These are phyloP conservation scores for Spea multiplicata DNA, from an alignment of 2,113 vertebrate species.

Conservation along the genomic window DNA sequence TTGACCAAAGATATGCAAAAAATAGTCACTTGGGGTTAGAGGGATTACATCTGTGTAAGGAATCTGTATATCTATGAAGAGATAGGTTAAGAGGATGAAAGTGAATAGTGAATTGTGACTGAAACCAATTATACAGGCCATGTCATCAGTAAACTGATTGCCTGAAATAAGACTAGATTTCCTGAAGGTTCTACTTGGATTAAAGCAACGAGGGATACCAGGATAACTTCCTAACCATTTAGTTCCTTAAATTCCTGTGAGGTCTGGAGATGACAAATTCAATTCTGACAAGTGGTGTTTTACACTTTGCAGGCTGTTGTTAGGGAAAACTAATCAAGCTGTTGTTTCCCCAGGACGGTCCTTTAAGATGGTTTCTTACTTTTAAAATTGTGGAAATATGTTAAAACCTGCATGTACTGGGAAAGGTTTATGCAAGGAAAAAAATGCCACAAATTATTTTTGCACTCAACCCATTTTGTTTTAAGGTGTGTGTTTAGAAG, in stretches of 20 bases:
- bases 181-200: conserved; percentile 80
- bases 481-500: too few relatives aligned
- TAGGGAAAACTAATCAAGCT: conserved; percentile 79
- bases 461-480: too few relatives aligned
- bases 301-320: conserved; percentile 77
- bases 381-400: conserved; percentile 73
- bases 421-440: conserved; percentile 68
- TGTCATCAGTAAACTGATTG: conserved; percentile 75
- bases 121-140: conserved; percentile 72
- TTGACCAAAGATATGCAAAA: too few relatives aligned
- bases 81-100: conserved; percentile 32
- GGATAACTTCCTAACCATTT: conserved; percentile 76
- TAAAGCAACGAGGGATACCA: conserved; percentile 77
- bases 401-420: conserved; percentile 64
- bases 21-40: too few relatives aligned
- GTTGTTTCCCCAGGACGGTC: conserved; percentile 70
- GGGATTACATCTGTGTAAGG: too few relatives aligned
- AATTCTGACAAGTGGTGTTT: conserved; percentile 81
- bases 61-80: conserved; percentile 47
- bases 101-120: conserved; percentile 59
- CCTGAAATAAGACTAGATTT: conserved; percentile 83
- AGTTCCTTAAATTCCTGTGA: conserved; percentile 81
- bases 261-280: conserved; percentile 83
- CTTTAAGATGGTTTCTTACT: conserved; percentile 71
- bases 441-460: conserved; percentile 35